Conservation (phyloP, 1,140 invertebrate species). For the Nasonia vitripennis region DNA sequence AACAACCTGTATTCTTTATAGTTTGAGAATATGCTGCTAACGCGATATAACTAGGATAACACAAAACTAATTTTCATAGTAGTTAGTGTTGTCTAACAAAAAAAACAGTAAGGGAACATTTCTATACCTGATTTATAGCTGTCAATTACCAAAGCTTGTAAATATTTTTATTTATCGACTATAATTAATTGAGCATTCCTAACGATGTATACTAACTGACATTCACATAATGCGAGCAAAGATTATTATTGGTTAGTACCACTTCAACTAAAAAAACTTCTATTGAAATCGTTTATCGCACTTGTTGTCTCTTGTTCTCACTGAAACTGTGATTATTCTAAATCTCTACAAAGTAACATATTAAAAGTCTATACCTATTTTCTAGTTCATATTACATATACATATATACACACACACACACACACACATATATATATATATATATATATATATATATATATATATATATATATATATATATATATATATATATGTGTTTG, state of each 20-base stretch:
- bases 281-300: constrained; percentile 29
- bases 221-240: not conserved
- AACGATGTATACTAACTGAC: not conserved
- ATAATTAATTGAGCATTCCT: constrained; percentile 18
- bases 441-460: no score
- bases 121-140: constrained; percentile 36
- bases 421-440: no score
- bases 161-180: constrained; percentile 40
- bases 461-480: no score
- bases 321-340: constrained; percentile 42
- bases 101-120: constrained; percentile 7
- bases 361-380: constrained; percentile 34
- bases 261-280: constrained; percentile 7
- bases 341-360: constrained; percentile 19
- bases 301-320: constrained; percentile 40
- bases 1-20: not conserved
- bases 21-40: constrained; percentile 29
- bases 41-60: constrained; percentile 9
- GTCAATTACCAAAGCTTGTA: constrained; percentile 49
- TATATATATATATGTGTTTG: not conserved
- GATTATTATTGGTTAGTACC: constrained; percentile 4
- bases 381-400: constrained; percentile 38
- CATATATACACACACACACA: no score
- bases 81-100: not conserved
- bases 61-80: constrained; percentile 21